Evolutionary conservation across 2,888 invertebrate species (phyloP).

Genomic region (Cryptophagus acutangulus): DNA sequence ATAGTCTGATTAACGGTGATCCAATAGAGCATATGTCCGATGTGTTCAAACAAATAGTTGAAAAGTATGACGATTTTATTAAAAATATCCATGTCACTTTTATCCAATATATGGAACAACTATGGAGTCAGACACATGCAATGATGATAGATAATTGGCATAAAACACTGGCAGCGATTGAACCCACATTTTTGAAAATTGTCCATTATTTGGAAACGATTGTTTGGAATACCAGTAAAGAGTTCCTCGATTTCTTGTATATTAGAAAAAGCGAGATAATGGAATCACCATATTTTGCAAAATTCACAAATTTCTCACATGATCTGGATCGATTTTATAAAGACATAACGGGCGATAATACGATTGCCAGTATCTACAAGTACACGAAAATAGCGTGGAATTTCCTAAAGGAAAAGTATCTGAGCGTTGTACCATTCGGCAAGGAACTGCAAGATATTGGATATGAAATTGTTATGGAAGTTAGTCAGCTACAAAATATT

Average conservation of each 20-base stretch:
- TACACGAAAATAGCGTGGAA: slow-evolving; percentile 65
- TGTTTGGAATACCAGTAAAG: slow-evolving; percentile 67
- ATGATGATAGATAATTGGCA: slow-evolving; percentile 68
- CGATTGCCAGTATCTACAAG: slow-evolving; percentile 72
- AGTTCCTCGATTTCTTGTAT: slow-evolving; percentile 74
- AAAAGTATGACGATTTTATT: slow-evolving; percentile 74
- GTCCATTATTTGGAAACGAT: slow-evolving; percentile 72
- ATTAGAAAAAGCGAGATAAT: slow-evolving; percentile 73
- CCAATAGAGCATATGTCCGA: slow-evolving; percentile 67
- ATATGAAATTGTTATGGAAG: slow-evolving; percentile 58
- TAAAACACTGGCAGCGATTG: slow-evolving; percentile 64
- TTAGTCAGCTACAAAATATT: slow-evolving; percentile 58
- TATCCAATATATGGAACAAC: slow-evolving; percentile 66
- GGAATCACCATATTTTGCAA: slow-evolving; percentile 75
- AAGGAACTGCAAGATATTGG: slow-evolving; percentile 60
- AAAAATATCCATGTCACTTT: slow-evolving; percentile 69
- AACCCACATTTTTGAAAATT: slow-evolving; percentile 72
- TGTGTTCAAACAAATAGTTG: slow-evolving; percentile 63
- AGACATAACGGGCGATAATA: slow-evolving; percentile 71
- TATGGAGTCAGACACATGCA: slow-evolving; percentile 65
- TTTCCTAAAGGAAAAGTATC: slow-evolving; percentile 63
- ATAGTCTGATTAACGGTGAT: slow-evolving; percentile 68
- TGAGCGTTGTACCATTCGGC: slow-evolving; percentile 63
- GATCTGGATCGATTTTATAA: slow-evolving; percentile 75
- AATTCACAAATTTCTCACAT: slow-evolving; percentile 73